Conservation (phyloP, 2,888 invertebrate species). For the Eupithecia insigniata region DNA sequence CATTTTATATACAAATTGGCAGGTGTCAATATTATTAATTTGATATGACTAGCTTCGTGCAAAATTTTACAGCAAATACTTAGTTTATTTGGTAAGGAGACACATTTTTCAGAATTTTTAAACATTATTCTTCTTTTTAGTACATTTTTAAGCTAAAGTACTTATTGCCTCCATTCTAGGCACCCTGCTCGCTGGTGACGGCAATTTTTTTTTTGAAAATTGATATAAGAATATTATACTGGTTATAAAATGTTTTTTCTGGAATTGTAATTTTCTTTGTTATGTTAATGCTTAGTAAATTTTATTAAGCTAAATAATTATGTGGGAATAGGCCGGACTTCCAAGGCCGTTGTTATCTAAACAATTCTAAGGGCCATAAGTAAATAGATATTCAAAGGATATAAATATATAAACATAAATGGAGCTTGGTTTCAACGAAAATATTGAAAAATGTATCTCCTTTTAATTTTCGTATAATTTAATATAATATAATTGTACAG, state of each 20-base stretch:
- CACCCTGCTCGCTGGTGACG: no score
- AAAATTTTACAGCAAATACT: slow-evolving; percentile 66
- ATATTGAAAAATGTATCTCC: slow-evolving; percentile 27
- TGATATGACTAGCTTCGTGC: slow-evolving; percentile 74
- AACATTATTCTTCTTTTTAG: not conserved
- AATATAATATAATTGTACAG: slow-evolving; percentile 34
- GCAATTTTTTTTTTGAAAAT: no score
- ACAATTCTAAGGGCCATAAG: not conserved
- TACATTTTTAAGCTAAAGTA: not conserved
- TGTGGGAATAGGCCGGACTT: not conserved
- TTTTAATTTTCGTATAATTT: slow-evolving; percentile 23
- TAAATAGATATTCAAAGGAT: not conserved
- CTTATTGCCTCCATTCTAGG: no score
- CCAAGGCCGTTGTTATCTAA: not conserved
- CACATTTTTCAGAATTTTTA: slow-evolving; percentile 12
- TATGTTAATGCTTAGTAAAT: no score
- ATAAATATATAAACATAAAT: no score
- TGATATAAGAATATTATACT: no score
- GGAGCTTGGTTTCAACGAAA: not conserved
- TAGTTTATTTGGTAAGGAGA: slow-evolving; percentile 17
- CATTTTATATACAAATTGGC: slow-evolving; percentile 46
- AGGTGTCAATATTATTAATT: slow-evolving; percentile 51
- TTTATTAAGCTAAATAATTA: no score
- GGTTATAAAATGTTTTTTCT: no score
- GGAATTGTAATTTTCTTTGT: no score